Evolutionary conservation across 2,113 vertebrate genomes (phyloP).

Genomic region (Narcine bancroftii): DNA sequence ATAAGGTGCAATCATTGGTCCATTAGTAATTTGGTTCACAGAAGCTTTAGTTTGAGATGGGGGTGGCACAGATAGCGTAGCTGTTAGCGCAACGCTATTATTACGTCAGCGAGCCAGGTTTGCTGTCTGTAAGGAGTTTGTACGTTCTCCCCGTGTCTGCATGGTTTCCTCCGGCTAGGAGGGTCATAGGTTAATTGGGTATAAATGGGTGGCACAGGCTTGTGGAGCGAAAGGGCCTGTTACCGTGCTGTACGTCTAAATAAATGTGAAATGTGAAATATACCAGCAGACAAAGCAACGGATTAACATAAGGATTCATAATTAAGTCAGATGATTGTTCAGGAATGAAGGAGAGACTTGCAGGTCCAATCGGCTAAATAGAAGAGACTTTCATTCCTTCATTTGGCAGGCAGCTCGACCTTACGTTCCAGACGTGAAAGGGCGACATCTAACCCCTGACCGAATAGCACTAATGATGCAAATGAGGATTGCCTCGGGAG

Average conservation of each 20-base stretch:
- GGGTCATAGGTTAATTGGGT: too few species aligned
- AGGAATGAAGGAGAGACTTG: background rate
- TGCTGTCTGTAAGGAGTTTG: too few species aligned
- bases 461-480: background rate
- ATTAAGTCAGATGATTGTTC: background rate
- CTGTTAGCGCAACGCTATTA: too few species aligned
- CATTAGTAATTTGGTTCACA: background rate
- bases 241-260: too few species aligned
- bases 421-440: background rate
- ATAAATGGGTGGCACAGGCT: too few species aligned
- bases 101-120: too few species aligned
- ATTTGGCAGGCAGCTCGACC: background rate
- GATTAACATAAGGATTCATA: background rate
- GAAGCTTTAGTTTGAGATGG: background rate
- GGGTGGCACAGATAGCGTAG: too few species aligned
- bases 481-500: background rate
- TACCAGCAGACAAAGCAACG: background rate
- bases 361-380: background rate
- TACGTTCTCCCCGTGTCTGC: too few species aligned
- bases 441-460: background rate
- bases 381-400: background rate
- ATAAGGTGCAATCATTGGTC: background rate
- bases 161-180: too few species aligned
- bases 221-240: too few species aligned
- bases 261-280: background rate